A percentile compares a stretch with the other conserved stretches of the same genome.
phyloP scores from a whole-genome alignment of 2,113 vertebrate genomes.

The Microtus montanus region DNA sequence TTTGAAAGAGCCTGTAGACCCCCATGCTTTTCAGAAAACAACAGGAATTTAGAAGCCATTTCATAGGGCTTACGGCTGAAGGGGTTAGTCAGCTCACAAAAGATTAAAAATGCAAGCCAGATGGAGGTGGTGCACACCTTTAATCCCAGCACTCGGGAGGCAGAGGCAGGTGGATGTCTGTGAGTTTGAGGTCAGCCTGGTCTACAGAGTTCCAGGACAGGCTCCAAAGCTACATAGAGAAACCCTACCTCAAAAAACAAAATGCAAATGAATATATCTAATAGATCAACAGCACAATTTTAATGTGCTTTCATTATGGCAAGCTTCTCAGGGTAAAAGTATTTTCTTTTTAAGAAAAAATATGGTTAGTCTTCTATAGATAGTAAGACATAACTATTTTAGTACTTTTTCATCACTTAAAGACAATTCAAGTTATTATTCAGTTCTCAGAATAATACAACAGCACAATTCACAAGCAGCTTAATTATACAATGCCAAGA shows the following conservation, averaged over 20 bases:
- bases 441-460: constrained; percentile 32
- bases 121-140: too few species aligned
- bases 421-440: constrained; percentile 19
- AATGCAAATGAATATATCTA: constrained; percentile 36
- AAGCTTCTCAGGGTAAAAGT: neutral
- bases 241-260: too few species aligned
- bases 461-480: constrained; percentile 1
- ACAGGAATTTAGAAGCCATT: neutral
- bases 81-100: constrained; percentile 8
- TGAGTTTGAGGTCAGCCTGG: too few species aligned
- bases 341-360: constrained; percentile 27
- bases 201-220: too few species aligned
- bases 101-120: neutral
- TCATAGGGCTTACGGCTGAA: neutral
- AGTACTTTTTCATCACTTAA: constrained; percentile 36
- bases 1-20: constrained; percentile 3
- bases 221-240: too few species aligned
- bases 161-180: too few species aligned
- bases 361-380: neutral
- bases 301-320: neutral
- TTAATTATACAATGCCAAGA: constrained; percentile 26
- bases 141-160: too few species aligned
- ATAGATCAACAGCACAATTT: neutral
- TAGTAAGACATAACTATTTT: constrained; percentile 28
- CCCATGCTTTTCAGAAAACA: neutral